A percentile compares a stretch with the other conserved stretches of the same genome.
These are phyloP conservation scores for Gryllus bimaculatus DNA, from an alignment of 1,140 invertebrate genomes.

Conservation along the genomic window DNA sequence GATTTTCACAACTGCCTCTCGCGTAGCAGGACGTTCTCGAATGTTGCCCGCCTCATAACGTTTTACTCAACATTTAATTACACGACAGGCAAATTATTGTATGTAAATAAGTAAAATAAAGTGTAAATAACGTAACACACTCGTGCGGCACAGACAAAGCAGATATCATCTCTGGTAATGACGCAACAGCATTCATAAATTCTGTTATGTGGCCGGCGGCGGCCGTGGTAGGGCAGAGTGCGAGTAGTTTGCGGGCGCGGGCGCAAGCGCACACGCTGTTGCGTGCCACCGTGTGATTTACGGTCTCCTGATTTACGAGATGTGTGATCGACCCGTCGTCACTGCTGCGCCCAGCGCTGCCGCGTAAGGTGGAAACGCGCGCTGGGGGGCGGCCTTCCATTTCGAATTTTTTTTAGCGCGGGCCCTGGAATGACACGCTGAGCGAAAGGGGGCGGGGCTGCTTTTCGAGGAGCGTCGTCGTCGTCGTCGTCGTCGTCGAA, in stretches of 20 bases:
- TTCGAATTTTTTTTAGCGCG: neutral
- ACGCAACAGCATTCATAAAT: neutral
- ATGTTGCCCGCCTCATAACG: neutral
- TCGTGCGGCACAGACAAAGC: neutral
- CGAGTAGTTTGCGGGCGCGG: neutral
- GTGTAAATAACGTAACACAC: neutral
- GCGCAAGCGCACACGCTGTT: neutral
- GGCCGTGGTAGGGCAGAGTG: too few relatives aligned
- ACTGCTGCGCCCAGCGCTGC: neutral
- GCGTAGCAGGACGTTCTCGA: too few relatives aligned
- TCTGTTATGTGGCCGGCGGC: neutral
- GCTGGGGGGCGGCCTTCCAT: neutral
- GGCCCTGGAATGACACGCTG: neutral
- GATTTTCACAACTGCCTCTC: neutral
- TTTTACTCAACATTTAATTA: neutral
- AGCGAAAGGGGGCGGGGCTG: neutral
- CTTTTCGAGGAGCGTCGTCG: too few relatives aligned
- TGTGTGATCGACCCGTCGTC: neutral
- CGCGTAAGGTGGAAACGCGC: neutral
- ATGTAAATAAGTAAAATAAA: neutral
- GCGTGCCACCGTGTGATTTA: neutral
- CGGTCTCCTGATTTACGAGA: neutral
- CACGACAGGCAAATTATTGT: neutral
- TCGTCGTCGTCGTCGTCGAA: too few relatives aligned
- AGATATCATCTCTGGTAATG: neutral